Evolutionary conservation across 1,140 invertebrate genomes (phyloP).

Genomic region (Ctenoplectra terminalis): DNA sequence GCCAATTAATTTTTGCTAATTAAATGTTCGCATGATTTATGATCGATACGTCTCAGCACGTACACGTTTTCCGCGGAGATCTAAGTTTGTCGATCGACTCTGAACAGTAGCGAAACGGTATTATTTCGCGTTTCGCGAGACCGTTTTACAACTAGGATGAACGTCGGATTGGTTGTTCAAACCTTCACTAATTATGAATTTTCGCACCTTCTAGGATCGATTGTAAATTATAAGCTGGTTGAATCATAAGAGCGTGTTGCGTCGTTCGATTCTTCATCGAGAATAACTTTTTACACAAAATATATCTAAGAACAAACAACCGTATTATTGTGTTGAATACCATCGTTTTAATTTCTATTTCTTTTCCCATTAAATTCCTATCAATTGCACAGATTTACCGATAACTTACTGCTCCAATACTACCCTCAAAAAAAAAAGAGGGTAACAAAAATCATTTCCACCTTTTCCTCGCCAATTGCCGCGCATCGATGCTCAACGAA

Average conservation of each 20-base stretch:
- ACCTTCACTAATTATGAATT: constrained; percentile 1
- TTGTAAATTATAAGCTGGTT: neutral
- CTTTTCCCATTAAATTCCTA: too few species aligned
- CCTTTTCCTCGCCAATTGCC: neutral
- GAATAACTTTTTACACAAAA: too few species aligned
- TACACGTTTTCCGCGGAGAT: neutral
- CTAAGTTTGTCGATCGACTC: neutral
- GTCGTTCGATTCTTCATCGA: neutral
- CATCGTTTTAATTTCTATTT: too few species aligned
- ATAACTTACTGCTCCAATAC: too few species aligned
- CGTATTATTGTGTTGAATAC: too few species aligned
- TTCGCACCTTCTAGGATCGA: constrained; percentile 11
- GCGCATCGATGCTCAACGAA: neutral
- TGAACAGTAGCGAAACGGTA: neutral
- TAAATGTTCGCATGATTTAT: constrained; percentile 53
- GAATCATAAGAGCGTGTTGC: too few species aligned
- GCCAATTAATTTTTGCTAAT: constrained; percentile 59
- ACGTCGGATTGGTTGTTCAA: neutral
- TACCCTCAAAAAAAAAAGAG: too few species aligned
- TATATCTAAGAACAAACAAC: too few species aligned
- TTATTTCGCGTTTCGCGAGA: too few species aligned
- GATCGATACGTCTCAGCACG: constrained; percentile 2
- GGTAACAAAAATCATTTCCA: neutral
- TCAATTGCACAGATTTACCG: too few species aligned
- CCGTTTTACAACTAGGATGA: neutral